Evolutionary conservation across 2,797 vertebrate species (phyloP).

Genomic region (Melanotaenia trifasciata): DNA sequence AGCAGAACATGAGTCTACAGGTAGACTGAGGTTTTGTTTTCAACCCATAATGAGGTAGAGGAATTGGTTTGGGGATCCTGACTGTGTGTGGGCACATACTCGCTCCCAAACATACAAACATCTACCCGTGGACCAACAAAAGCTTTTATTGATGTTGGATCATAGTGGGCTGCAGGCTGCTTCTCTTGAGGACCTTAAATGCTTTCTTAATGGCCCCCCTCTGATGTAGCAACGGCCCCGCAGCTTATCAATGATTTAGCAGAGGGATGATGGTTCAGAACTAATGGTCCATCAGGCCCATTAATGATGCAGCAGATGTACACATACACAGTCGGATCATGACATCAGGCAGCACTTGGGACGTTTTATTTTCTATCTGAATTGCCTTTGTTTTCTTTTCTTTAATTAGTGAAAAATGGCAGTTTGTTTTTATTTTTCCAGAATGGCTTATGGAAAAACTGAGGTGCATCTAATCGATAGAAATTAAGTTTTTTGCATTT

Average conservation of each 20-base stretch:
- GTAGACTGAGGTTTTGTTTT: not conserved
- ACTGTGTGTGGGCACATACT: not conserved
- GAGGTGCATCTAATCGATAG: too few species aligned
- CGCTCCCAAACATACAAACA: not conserved
- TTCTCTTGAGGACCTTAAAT: constrained; percentile 27
- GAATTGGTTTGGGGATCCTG: constrained; percentile 6
- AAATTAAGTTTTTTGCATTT: too few species aligned
- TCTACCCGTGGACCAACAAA: not conserved
- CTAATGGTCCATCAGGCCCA: constrained; percentile 60
- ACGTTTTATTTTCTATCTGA: not conserved
- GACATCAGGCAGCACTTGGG: constrained; percentile 29
- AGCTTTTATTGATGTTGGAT: constrained; percentile 20
- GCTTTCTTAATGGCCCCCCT: constrained; percentile 50
- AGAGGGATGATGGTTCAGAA: constrained; percentile 39
- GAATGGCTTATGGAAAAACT: too few species aligned
- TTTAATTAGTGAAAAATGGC: not conserved
- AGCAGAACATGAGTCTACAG: constrained; percentile 1
- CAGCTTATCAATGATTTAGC: constrained; percentile 72
- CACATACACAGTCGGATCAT: constrained; percentile 13
- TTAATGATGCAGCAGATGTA: constrained; percentile 50
- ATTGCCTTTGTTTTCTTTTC: not conserved
- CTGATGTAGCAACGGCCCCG: constrained; percentile 31
- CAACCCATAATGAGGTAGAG: constrained; percentile 1
- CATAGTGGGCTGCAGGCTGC: constrained; percentile 15
- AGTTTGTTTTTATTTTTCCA: not conserved